Percentiles rank a stretch among this genome's conserved stretches.
phyloP scores from a whole-genome alignment of 30 jellyfish, hydroid and myxozoan species.

The Aurelia aurita region DNA sequence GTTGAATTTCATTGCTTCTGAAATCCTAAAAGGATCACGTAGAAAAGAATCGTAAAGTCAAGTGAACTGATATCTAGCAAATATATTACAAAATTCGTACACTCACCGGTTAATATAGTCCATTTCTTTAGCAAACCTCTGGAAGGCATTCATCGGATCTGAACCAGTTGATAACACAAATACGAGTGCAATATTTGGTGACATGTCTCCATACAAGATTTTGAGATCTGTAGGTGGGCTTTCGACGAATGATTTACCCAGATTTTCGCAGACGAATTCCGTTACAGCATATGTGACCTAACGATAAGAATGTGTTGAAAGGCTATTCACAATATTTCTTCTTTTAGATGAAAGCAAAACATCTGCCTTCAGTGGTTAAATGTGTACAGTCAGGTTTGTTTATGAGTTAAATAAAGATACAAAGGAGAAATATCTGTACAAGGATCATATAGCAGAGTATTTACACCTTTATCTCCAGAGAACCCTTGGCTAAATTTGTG shows the following conservation, averaged over 20 bases:
- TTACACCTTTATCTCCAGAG: too few species aligned
- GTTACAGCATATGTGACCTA: constrained; percentile 68
- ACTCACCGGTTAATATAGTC: constrained; percentile 77
- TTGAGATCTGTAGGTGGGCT: constrained; percentile 93
- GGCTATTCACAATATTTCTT: too few species aligned
- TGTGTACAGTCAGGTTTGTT: too few species aligned
- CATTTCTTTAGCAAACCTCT: constrained; percentile 93
- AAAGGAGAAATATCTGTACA: too few species aligned
- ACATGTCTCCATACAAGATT: constrained; percentile 89
- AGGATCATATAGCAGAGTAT: too few species aligned
- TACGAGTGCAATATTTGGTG: constrained; percentile 84
- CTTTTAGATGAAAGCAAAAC: too few species aligned
- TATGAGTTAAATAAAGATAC: too few species aligned
- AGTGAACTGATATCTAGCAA: neutral
- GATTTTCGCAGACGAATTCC: constrained; percentile 82
- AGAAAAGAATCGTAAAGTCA: neutral
- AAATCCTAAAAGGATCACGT: neutral
- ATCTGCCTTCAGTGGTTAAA: too few species aligned
- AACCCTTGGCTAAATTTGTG: too few species aligned
- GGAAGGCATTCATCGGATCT: constrained; percentile 98
- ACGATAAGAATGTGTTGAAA: neutral
- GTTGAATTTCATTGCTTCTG: neutral
- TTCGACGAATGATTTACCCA: constrained; percentile 94
- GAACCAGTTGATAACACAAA: constrained; percentile 96
- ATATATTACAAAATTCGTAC: too few species aligned